Conservation (phyloP, 2,888 invertebrate species). For the Lepidocyrtoides sp. region DNA sequence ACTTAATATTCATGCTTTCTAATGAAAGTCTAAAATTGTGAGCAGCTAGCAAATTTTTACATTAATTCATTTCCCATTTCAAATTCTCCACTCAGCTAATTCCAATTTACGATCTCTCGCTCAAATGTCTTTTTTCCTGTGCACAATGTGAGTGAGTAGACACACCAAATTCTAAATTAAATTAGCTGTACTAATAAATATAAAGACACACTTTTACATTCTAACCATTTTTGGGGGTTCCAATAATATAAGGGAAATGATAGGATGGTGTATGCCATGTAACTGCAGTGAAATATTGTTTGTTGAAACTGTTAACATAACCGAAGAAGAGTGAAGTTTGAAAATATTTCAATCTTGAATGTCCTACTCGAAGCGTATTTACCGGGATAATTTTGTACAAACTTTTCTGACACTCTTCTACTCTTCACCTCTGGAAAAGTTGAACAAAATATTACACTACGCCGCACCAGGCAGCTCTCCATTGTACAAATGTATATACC, state of each 20-base stretch:
- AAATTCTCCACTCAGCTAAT: conserved; percentile 40
- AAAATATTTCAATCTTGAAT: conserved; percentile 57
- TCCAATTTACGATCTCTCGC: conserved; percentile 52
- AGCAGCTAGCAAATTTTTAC: conserved; percentile 41
- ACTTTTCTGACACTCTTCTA: neutral
- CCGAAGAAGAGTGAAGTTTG: conserved; percentile 67
- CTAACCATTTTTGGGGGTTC: neutral
- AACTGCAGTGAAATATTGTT: conserved; percentile 62
- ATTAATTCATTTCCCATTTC: neutral
- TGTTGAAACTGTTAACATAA: conserved; percentile 73
- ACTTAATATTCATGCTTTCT: too few relatives aligned
- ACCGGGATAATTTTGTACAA: neutral
- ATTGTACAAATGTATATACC: neutral
- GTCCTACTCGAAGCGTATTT: neutral
- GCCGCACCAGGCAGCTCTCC: neutral
- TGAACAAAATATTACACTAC: too few relatives aligned
- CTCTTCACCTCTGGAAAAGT: conserved; percentile 4
- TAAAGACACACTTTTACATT: neutral
- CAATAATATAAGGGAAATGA: conserved; percentile 13
- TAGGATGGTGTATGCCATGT: conserved; percentile 7
- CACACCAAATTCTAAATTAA: conserved; percentile 9
- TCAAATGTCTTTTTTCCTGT: neutral
- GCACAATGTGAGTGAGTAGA: too few relatives aligned
- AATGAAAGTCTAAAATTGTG: neutral
- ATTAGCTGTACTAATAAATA: conserved; percentile 15